Base-by-base conservation (phyloP, 2,888 invertebrate genomes). In the Stenoptilia bipunctidactyla region DNA sequence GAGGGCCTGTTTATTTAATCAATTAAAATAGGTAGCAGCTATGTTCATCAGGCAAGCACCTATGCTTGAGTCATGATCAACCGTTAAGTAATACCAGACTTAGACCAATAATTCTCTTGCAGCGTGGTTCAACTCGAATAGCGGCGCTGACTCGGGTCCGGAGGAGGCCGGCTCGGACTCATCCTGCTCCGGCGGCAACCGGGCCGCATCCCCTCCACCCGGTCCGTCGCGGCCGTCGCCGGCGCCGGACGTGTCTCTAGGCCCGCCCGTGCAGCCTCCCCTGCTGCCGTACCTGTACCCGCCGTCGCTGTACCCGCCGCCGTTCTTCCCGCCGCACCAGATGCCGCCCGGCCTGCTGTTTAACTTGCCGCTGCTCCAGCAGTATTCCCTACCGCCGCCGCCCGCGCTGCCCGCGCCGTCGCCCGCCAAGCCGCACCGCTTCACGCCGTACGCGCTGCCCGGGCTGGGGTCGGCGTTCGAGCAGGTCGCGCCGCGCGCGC, bases 241-340 rank as follows among this genome's bases (percentile, higher is more conserved):
- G 0, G 91, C 94, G 48, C 96, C 96, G 13, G 97, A 97, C 80
- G 96, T 96, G 47, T 95, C 95, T 25, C 92, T 97, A 33, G 97
- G 96, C 38, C 96, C 96, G 33, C 96, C 96, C 36, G 92, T 96
- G 36, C 96, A 96, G 62, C 95, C 96, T 36, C 94, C 95, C 38
- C 90, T 94, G 27, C 92, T 97, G 64, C 96, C 97, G 52, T 97
- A 97, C 85, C 89, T 97, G 40, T 97, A 96, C 73, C 95, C 95
- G 27, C 93, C 90, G 38, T 94, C 94, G 25, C 85, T 96, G 48
- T 96, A 96, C 79, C 92, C 92, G 51, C 87, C 90, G 38, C 87
- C 86, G 15, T 87, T 91, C 66, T 90, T 90, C 62, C 92, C 92
- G 41, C 91, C 91, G 41, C 88, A 88, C 45, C 91, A 89, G 44